Percentiles rank a stretch among this genome's conserved stretches.
These are phyloP conservation scores for Acholoe squamosa DNA, from an alignment of 2,888 invertebrate genomes.

Conservation along the genomic window DNA sequence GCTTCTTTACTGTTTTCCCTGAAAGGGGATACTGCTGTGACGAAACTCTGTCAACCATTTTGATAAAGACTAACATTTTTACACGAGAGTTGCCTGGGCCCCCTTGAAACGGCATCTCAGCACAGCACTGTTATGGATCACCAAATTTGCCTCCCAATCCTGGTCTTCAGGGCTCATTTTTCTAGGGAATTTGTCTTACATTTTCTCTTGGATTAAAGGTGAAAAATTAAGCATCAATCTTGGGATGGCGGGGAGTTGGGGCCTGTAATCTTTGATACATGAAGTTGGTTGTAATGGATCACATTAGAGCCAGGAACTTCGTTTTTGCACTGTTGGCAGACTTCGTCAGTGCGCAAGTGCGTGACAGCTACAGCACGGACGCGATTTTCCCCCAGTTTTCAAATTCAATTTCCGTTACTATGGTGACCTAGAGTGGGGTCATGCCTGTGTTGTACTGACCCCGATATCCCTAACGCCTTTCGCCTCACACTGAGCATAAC, in stretches of 20 bases:
- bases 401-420: slow-evolving; percentile 39
- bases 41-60: slow-evolving; percentile 6
- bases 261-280: slow-evolving; percentile 49
- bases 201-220: background rate
- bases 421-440: slow-evolving; percentile 23
- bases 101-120: background rate
- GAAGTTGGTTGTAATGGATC: slow-evolving; percentile 5
- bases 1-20: background rate
- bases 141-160: slow-evolving; percentile 18
- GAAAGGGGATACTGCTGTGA: slow-evolving; percentile 9
- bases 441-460: background rate
- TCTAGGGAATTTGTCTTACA: slow-evolving; percentile 1
- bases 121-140: background rate
- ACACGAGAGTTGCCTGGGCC: background rate
- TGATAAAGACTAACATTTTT: slow-evolving; percentile 30
- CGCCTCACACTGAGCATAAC: background rate
- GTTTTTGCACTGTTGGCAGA: background rate
- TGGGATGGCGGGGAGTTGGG: background rate
- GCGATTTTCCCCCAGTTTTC: slow-evolving; percentile 14
- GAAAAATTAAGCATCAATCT: slow-evolving; percentile 36
- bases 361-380: background rate
- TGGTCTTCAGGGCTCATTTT: background rate
- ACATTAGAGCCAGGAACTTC: slow-evolving; percentile 3
- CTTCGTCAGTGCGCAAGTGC: background rate
- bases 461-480: background rate